These are phyloP conservation scores for Tetramorium parvispinum DNA, from an alignment of 1,140 invertebrate species.

Conservation along the genomic window DNA sequence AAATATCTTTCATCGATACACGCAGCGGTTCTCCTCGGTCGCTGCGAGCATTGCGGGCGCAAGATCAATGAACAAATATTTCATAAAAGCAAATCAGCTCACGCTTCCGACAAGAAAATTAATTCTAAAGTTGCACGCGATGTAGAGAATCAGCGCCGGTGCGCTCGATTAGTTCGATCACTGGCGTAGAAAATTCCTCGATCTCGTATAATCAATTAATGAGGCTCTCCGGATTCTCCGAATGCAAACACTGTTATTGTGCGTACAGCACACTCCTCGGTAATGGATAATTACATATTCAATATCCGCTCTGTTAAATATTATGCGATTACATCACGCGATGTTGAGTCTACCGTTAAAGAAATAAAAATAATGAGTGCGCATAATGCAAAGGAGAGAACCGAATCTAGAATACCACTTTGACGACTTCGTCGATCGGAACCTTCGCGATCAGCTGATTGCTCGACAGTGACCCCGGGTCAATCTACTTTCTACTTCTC, in stretches of 20 bases:
- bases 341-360: slow-evolving; percentile 4
- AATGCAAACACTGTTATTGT: not conserved
- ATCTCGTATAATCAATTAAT: slow-evolving; percentile 28
- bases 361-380: slow-evolving; percentile 9
- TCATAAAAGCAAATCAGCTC: not conserved
- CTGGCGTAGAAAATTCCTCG: slow-evolving; percentile 6
- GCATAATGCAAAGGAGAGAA: not conserved
- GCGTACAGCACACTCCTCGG: not conserved
- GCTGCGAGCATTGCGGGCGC: not conserved
- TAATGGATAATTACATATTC: slow-evolving; percentile 5
- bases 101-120: slow-evolving; percentile 26
- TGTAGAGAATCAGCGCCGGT: slow-evolving; percentile 4
- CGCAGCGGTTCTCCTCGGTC: not conserved
- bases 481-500: slow-evolving; percentile 82
- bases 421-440: not conserved
- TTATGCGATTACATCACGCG: slow-evolving; percentile 5
- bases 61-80: not conserved
- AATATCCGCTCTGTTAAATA: not conserved
- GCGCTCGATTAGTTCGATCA: slow-evolving; percentile 42
- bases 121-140: slow-evolving; percentile 30
- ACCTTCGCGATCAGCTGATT: slow-evolving; percentile 73
- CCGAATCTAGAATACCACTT: not conserved
- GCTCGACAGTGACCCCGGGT: slow-evolving; percentile 75
- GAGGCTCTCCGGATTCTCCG: not conserved
- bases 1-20: not conserved